A percentile compares a stretch with the other conserved stretches of the same genome.
These are phyloP conservation scores for Oligia fasciuncula DNA, from an alignment of 2,888 invertebrate genomes.

Conservation along the genomic window DNA sequence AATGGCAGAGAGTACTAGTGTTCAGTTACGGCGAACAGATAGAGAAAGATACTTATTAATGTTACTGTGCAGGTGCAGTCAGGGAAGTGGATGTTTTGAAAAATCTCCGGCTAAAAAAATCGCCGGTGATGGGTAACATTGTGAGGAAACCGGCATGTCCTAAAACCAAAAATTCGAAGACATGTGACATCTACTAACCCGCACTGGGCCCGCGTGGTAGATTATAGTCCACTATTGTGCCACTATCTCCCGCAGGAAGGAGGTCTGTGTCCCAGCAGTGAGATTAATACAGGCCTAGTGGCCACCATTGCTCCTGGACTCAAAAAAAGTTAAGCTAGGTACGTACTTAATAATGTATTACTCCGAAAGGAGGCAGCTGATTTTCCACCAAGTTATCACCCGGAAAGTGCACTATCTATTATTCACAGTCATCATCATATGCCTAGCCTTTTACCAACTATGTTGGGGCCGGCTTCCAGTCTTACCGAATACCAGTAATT, in stretches of 20 bases:
- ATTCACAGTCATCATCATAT: too few species aligned
- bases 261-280: not conserved
- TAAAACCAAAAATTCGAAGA: not conserved
- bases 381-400: not conserved
- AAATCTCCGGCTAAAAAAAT: not conserved
- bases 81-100: not conserved
- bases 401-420: not conserved
- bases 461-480: too few species aligned
- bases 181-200: not conserved
- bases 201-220: not conserved
- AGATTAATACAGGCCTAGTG: not conserved
- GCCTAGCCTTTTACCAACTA: too few species aligned
- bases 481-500: too few species aligned
- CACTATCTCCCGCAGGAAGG: not conserved
- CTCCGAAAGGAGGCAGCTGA: not conserved
- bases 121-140: not conserved
- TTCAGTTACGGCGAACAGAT: conserved; percentile 62
- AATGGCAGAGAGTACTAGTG: conserved; percentile 47
- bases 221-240: not conserved
- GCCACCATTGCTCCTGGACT: too few species aligned
- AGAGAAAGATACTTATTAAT: conserved; percentile 62
- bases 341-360: not conserved
- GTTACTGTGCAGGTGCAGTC: conserved; percentile 20
- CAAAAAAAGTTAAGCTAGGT: too few species aligned
- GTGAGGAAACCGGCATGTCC: not conserved